A percentile compares a stretch with the other conserved stretches of the same genome.
Conservation (phyloP, 1,140 invertebrate species). For the Tigriopus japonicus region DNA sequence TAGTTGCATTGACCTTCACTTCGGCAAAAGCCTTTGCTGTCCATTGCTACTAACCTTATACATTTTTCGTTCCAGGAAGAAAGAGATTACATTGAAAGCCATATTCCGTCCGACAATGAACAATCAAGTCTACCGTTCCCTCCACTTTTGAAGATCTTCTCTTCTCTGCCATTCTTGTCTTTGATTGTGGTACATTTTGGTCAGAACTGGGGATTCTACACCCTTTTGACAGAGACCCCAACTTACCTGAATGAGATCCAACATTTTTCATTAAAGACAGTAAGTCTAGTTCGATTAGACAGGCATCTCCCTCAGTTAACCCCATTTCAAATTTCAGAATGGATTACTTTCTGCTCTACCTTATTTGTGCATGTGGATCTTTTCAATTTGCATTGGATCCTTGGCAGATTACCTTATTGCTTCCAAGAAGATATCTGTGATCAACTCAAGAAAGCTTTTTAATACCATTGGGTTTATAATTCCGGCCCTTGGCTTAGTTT, state of each 20-base stretch:
- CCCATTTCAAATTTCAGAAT: slow-evolving; percentile 13
- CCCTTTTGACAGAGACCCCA: slow-evolving; percentile 33
- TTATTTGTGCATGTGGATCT: slow-evolving; percentile 19
- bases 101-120: background rate
- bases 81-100: background rate
- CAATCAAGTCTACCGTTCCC: background rate
- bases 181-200: slow-evolving; percentile 32
- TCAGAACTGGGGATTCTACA: slow-evolving; percentile 39
- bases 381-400: slow-evolving; percentile 15
- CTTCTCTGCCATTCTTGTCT: slow-evolving; percentile 16
- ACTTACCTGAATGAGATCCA: slow-evolving; percentile 28
- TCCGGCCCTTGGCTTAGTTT: slow-evolving; percentile 50
- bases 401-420: slow-evolving; percentile 14
- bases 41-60: too few species aligned
- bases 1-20: too few species aligned
- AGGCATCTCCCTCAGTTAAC: background rate
- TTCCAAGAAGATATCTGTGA: slow-evolving; percentile 9
- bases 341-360: slow-evolving; percentile 17
- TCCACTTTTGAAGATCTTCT: slow-evolving; percentile 14
- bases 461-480: slow-evolving; percentile 28
- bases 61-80: too few species aligned
- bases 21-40: too few species aligned
- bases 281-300: background rate
- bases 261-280: slow-evolving; percentile 1
- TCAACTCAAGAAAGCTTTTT: slow-evolving; percentile 14